phyloP scores from a whole-genome alignment of 2,113 vertebrate genomes.

The Myrmecophaga tridactyla region DNA sequence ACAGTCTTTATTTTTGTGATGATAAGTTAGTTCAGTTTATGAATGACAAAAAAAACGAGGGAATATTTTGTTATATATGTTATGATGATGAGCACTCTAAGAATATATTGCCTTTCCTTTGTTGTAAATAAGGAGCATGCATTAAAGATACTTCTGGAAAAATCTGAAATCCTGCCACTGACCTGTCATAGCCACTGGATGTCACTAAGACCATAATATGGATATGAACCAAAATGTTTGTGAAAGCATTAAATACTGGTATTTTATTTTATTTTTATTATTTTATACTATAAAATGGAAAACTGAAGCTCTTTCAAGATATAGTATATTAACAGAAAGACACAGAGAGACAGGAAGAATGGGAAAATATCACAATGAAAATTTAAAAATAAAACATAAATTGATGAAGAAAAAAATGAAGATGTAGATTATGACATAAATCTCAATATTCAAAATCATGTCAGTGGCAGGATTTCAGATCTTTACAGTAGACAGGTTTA shows the following conservation, averaged over 20 bases:
- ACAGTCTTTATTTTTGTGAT: not conserved
- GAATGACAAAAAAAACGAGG: not conserved
- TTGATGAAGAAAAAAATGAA: not conserved
- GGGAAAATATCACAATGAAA: not conserved
- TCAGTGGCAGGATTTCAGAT: too few relatives aligned
- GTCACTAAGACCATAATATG: conserved; percentile 74
- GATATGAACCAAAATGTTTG: conserved; percentile 39
- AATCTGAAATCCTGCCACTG: conserved; percentile 61
- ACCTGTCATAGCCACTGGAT: conserved; percentile 68
- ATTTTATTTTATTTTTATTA: not conserved
- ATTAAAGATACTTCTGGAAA: conserved; percentile 26
- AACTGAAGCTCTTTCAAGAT: not conserved
- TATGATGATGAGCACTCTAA: not conserved
- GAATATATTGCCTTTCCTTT: not conserved
- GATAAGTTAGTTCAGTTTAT: not conserved
- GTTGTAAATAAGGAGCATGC: not conserved
- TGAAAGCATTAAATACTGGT: not conserved
- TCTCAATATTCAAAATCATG: too few relatives aligned
- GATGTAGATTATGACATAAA: not conserved
- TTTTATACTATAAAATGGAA: conserved; percentile 13
- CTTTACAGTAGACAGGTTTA: not conserved
- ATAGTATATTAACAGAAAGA: not conserved
- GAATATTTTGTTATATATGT: not conserved
- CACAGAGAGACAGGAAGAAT: not conserved
- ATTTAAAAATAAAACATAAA: not conserved